These are phyloP conservation scores for Sphenodon punctatus DNA, from an alignment of 2,797 vertebrate genomes.

Conservation along the genomic window DNA sequence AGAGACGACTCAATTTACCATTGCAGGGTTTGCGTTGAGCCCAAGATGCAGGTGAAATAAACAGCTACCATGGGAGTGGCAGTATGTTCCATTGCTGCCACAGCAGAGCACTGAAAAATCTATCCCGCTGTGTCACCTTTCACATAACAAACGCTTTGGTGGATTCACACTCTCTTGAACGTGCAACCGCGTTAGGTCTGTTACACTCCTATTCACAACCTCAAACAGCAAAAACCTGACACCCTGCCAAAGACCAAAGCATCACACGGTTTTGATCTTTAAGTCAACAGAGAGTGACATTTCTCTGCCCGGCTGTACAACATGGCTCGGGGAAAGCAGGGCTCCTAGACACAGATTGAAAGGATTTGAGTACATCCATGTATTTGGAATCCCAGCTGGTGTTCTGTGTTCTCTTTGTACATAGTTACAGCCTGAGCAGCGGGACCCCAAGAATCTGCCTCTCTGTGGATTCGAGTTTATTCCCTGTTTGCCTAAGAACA, in stretches of 20 bases:
- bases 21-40: not conserved
- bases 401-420: not conserved
- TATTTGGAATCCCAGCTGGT: not conserved
- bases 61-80: not conserved
- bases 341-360: not conserved
- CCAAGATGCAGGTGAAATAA: not conserved
- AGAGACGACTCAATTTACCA: not conserved
- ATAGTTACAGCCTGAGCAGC: not conserved
- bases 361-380: no score
- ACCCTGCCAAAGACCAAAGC: not conserved
- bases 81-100: not conserved
- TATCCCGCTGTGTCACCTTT: not conserved
- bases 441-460: not conserved
- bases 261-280: not conserved
- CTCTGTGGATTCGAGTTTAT: not conserved
- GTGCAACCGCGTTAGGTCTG: not conserved
- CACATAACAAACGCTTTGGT: not conserved
- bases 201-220: not conserved
- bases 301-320: no score
- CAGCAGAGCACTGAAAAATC: not conserved
- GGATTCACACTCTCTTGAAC: not conserved
- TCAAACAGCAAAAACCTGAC: not conserved
- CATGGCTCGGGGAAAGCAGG: not conserved
- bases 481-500: not conserved
- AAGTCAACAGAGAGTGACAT: not conserved